phyloP scores from a whole-genome alignment of 2,797 vertebrate species.

The Tympanoctomys barrerae region DNA sequence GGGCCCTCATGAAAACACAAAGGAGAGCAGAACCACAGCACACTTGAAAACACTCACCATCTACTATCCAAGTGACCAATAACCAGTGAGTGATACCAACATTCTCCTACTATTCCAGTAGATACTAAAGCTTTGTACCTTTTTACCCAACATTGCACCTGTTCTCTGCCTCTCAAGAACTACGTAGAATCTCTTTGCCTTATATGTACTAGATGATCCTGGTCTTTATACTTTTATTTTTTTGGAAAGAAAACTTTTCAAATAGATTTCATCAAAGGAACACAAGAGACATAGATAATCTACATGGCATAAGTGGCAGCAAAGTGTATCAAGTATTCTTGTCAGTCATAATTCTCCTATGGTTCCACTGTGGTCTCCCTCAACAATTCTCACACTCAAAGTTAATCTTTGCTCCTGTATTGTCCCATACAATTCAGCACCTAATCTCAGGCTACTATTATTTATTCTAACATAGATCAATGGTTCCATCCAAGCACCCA shows the following conservation, averaged over 20 bases:
- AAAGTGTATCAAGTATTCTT: not conserved
- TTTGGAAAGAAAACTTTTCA: not conserved
- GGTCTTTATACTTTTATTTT: not conserved
- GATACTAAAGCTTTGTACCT: not conserved
- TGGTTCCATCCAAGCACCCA: not conserved
- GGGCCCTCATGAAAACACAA: not conserved
- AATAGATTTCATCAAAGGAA: not conserved
- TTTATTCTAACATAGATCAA: not conserved
- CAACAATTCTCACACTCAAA: not conserved
- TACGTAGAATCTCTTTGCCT: not conserved
- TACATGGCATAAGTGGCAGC: not conserved
- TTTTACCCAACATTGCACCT: not conserved
- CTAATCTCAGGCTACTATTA: not conserved
- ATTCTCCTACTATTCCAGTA: not conserved
- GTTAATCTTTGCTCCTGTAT: not conserved
- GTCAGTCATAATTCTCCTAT: not conserved
- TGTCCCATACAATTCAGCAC: slow-evolving; percentile 11
- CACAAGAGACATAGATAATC: not conserved
- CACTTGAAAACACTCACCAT: not conserved
- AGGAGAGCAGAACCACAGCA: not conserved
- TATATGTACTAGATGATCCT: not conserved
- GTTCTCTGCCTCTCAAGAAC: not conserved
- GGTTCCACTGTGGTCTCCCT: not conserved
- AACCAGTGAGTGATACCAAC: not conserved
- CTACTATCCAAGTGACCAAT: not conserved